phyloP scores from a whole-genome alignment of 2,888 invertebrate species.

The Chaetoderma sp. region DNA sequence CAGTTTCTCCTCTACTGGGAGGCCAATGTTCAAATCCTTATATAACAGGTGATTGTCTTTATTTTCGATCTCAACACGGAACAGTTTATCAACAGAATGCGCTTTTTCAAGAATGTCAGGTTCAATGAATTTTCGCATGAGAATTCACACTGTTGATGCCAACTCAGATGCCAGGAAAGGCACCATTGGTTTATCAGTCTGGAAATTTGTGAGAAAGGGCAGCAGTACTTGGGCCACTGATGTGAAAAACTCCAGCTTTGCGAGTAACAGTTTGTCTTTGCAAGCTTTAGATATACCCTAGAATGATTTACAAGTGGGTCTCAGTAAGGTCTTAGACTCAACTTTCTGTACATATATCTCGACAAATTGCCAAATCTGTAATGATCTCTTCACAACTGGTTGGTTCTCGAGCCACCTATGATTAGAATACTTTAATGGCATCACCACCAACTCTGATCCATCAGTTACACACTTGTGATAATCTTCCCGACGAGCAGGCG shows the following conservation, averaged over 20 bases:
- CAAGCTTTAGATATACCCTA: not conserved
- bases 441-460: constrained; percentile 3
- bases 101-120: too few species aligned
- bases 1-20: constrained; percentile 4
- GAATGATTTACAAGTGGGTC: constrained; percentile 11
- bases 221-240: constrained; percentile 12
- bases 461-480: constrained; percentile 4
- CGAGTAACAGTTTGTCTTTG: not conserved
- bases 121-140: constrained; percentile 8
- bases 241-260: constrained; percentile 11
- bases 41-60: constrained; percentile 5
- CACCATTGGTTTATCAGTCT: constrained; percentile 28
- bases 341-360: not conserved
- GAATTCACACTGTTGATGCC: not conserved
- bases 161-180: constrained; percentile 25
- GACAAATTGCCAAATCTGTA: constrained; percentile 2
- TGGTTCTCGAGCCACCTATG: constrained; percentile 24
- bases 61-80: constrained; percentile 12
- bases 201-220: too few species aligned
- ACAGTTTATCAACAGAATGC: too few species aligned
- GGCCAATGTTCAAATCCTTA: constrained; percentile 19
- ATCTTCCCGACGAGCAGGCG: constrained; percentile 17
- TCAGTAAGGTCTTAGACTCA: not conserved
- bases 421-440: too few species aligned
- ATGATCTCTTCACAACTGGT: constrained; percentile 11